These are phyloP conservation scores for Teleopsis dalmanni DNA, from an alignment of 1,140 invertebrate species.

Conservation along the genomic window DNA sequence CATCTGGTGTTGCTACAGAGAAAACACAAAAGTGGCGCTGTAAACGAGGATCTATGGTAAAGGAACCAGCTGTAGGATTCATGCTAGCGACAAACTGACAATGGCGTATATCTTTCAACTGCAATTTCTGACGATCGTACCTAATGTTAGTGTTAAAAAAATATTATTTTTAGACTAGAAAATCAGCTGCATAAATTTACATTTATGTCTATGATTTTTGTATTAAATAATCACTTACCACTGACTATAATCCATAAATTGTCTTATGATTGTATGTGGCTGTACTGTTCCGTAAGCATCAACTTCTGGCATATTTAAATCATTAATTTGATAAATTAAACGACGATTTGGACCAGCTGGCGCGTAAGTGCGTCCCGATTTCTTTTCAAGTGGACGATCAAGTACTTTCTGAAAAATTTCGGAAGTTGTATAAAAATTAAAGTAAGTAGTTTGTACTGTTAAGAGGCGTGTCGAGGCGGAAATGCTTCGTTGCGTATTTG, in stretches of 20 bases:
- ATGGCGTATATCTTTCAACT: conserved; percentile 87
- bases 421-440: conserved; percentile 94
- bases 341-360: conserved; percentile 78
- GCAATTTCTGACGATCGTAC: conserved; percentile 77
- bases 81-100: conserved; percentile 92
- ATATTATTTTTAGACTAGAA: background rate
- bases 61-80: conserved; percentile 94
- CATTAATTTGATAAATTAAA: conserved; percentile 92
- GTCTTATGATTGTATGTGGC: conserved; percentile 86
- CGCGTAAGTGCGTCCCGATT: conserved; percentile 86
- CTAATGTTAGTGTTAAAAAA: conserved; percentile 6
- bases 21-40: conserved; percentile 92
- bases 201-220: background rate
- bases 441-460: conserved; percentile 77
- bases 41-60: conserved; percentile 85
- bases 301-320: conserved; percentile 96
- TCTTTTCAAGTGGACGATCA: conserved; percentile 91
- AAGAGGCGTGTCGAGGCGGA: conserved; percentile 25
- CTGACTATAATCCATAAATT: conserved; percentile 91
- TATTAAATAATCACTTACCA: conserved; percentile 47
- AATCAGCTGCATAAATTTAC: background rate
- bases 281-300: conserved; percentile 93
- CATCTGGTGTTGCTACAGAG: conserved; percentile 73
- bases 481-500: background rate
- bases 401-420: conserved; percentile 85